Base-by-base conservation (phyloP, 2,888 invertebrate genomes). In the Dasysyrphus tricinctus region DNA sequence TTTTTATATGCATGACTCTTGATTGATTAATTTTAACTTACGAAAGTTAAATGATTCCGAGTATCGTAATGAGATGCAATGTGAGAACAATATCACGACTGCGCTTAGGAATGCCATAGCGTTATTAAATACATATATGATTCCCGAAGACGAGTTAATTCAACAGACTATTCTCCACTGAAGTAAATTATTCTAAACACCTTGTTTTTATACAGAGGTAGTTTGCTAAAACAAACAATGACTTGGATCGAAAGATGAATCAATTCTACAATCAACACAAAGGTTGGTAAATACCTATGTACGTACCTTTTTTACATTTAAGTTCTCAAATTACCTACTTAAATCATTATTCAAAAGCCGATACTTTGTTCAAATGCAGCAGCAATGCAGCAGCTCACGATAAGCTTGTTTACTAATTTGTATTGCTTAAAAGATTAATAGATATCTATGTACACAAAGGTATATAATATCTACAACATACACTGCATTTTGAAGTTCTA, bases 31-130 rank as follows among this genome's bases (percentile, higher is more conserved):
- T 14, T 29, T 57, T 8, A 67, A 51, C 79, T 80, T 59, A 80
- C 79, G 73, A 56, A 80, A 47, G 8, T 54, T 3, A 44, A 16
- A 24, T 9, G 61, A 34, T 7, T 24, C 54, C 34, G 73, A 61
- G 19, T 24, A 51, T 12, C 16, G 24, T 42, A 63, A 29, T 42
- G 29, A 63, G 9, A 44, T 11, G 8, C 42, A 44, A 24, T 44
- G 24, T 29, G n/a, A 16, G 7, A 34, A 44, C 2, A 63, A 42
- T n/a, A 44, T 63, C 29, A 63, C 42, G 8, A 54, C 42, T 29
- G 9, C 5, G 9, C 16, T 24, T 3, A 29, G 42, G 11, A 11
- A 42, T n/a, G 12, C 14, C 61, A 63, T 42, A 63, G 42, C n/a
- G 42, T 42, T 42, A 9, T n/a, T 4, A n/a, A n/a, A n/a, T n/a